Base-by-base conservation (phyloP, 1,140 invertebrate genomes). In the Drosophila novamexicana region DNA sequence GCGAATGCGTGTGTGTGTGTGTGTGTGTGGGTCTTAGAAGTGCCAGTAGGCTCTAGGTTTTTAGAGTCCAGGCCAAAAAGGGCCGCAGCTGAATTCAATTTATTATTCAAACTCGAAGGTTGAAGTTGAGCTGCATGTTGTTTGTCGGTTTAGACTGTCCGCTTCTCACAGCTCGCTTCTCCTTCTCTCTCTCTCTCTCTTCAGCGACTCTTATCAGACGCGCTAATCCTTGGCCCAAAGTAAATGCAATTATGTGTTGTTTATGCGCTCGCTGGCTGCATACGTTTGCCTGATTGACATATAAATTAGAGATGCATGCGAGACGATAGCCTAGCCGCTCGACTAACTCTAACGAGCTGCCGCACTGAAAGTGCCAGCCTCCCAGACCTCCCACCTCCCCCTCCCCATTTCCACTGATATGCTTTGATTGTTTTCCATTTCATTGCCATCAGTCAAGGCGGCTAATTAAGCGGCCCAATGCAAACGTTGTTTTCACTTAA, bases 221-320 rank as follows among this genome's bases (percentile, higher is more conserved):
- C 7, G 53, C 68, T 82, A 79, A 86, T 88, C 82, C 83, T 70
- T 56, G 44, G 61, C 52, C 52, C n/a, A 73, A 69, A 75, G 82
- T 74, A 88, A 88, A 88, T 88, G 84, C 84, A 88, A 88, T 88
- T 88, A 88, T 88, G 84, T 89, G 84, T 84, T 72, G 83, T 88
- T 88, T 88, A 88, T 88, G 77, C 80, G 79, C 85, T 77, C 67
- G 44, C 74, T 72, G 64, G 69, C 77, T 75, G 75, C 84, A 88
- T 88, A 84, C 80, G 77, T 88, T 89, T 89, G 67, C 69, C 80
- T 88, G 84, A 88, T 88, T 88, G 84, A 88, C 84, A 88, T 70
- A 88, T 88, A 88, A 88, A 88, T 88, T 88, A 78, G 73, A 81
- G 80, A 80, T 89, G 84, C 84, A 88, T 88, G 84, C 84, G 77